Percentiles rank a stretch among this genome's conserved stretches.
These are phyloP conservation scores for Hypselothyrea guttata DNA, from an alignment of 2,888 invertebrate species.

Conservation along the genomic window DNA sequence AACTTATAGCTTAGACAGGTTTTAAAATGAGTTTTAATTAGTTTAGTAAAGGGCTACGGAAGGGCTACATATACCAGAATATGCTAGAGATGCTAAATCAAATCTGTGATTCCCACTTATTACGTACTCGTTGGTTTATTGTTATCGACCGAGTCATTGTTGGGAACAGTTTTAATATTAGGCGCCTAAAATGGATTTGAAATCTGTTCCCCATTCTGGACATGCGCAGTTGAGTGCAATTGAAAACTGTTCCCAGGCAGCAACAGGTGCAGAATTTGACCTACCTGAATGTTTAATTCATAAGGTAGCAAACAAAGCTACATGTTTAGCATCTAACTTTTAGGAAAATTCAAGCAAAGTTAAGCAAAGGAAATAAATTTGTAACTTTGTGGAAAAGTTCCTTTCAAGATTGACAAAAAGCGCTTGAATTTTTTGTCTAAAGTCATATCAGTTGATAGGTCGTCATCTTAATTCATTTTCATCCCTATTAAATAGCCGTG, in stretches of 20 bases:
- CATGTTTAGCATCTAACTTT: not conserved
- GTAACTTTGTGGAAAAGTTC: slow-evolving; percentile 13
- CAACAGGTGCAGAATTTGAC: slow-evolving; percentile 59
- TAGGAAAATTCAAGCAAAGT: slow-evolving; percentile 28
- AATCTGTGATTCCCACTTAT: too few species aligned
- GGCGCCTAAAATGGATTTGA: slow-evolving; percentile 38
- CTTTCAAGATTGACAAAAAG: slow-evolving; percentile 7
- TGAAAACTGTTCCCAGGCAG: slow-evolving; percentile 29
- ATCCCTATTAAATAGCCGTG: too few species aligned
- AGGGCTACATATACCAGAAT: too few species aligned
- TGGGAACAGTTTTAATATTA: slow-evolving; percentile 30
- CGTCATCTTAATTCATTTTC: too few species aligned
- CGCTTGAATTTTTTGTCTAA: slow-evolving; percentile 1
- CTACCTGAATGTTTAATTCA: slow-evolving; percentile 51
- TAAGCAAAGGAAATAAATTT: slow-evolving; percentile 19
- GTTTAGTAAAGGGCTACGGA: too few species aligned
- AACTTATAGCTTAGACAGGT: too few species aligned
- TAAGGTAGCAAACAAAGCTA: slow-evolving; percentile 22
- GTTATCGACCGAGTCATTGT: slow-evolving; percentile 13
- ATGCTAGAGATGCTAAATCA: too few species aligned
- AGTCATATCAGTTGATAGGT: too few species aligned
- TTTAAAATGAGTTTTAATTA: too few species aligned
- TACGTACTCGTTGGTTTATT: slow-evolving; percentile 19
- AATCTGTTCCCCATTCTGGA: slow-evolving; percentile 11
- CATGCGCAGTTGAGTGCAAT: slow-evolving; percentile 43